Base-by-base conservation (phyloP, 2,888 invertebrate species). In the Melinaea menophilus region DNA sequence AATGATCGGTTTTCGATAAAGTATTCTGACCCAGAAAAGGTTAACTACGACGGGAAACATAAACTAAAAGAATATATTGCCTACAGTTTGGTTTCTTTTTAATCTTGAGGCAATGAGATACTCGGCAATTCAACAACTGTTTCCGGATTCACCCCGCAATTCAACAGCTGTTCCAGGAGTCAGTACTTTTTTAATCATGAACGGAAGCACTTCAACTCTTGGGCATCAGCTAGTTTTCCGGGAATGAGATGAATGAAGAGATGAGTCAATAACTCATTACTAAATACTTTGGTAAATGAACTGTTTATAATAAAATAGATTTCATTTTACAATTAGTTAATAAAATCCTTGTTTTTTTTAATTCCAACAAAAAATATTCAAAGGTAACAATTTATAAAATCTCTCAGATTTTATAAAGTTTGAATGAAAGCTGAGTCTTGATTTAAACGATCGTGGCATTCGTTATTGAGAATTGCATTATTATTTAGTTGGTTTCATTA, bases 111-210 rank as follows among this genome's bases (percentile, higher is more conserved):
- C 55, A 55, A 37, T 55, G 37, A 37, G 55, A 37, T 55, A 35
- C 37, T 55, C 34, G n/a, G 37, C 55, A 37, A 37, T 55, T 55
- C 22, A 22, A 58, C 58, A 63, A 62, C 65, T 59, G 61, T 59
- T 65, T 67, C 62, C 55, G 57, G 68, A 56, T 65, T 47, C 63
- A 66, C 48, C 58, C 60, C 63, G 47, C 51, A 51, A 62, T 51
- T 63, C 63, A 64, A 66, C 63, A 66, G 68, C 66, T 64, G 66
- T 66, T 68, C 48, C 61, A 61, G 65, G 63, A 67, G 61, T 61
- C 68, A 59, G 61, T 68, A 68, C 61, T 68, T 68, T 68, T 68
- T 68, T 68, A 68, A 68, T 68, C 66, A 68, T 56, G 62, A 45
- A 55, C 58, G 48, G 58, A 66, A 59, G 61, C 59, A 63, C 63